These are phyloP conservation scores for Diloba caeruleocephala DNA, from an alignment of 2,888 invertebrate species.

Conservation along the genomic window DNA sequence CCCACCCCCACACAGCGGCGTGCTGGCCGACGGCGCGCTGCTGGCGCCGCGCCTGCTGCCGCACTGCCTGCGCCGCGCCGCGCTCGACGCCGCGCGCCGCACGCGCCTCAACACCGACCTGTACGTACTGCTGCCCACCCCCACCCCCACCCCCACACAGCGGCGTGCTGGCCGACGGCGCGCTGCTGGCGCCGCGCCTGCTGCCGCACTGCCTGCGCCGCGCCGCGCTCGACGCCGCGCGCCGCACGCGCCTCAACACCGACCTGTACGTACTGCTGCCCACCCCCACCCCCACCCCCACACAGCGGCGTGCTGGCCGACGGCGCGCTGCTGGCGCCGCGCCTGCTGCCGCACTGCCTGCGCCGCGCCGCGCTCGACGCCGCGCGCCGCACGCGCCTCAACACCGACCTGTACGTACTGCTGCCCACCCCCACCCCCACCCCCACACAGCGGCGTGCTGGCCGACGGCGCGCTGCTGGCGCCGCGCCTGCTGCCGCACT, in stretches of 20 bases:
- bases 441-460: too few relatives aligned
- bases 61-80: conserved; percentile 91
- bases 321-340: neutral
- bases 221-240: conserved; percentile 2
- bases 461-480: too few relatives aligned
- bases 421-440: too few relatives aligned
- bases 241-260: conserved; percentile 7
- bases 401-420: conserved; percentile 63
- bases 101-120: conserved; percentile 55
- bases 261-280: too few relatives aligned
- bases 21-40: conserved; percentile 78
- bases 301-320: neutral
- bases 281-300: too few relatives aligned
- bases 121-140: too few relatives aligned
- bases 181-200: conserved; percentile 89
- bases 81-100: conserved; percentile 79
- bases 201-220: conserved; percentile 40
- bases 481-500: too few relatives aligned
- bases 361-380: conserved; percentile 92
- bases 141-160: too few relatives aligned
- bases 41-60: conserved; percentile 82
- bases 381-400: conserved; percentile 35
- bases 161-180: neutral
- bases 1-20: neutral
- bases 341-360: conserved; percentile 48